Evolutionary conservation across 2,888 invertebrate species (phyloP).

Genomic region (Hydraecia micacea): DNA sequence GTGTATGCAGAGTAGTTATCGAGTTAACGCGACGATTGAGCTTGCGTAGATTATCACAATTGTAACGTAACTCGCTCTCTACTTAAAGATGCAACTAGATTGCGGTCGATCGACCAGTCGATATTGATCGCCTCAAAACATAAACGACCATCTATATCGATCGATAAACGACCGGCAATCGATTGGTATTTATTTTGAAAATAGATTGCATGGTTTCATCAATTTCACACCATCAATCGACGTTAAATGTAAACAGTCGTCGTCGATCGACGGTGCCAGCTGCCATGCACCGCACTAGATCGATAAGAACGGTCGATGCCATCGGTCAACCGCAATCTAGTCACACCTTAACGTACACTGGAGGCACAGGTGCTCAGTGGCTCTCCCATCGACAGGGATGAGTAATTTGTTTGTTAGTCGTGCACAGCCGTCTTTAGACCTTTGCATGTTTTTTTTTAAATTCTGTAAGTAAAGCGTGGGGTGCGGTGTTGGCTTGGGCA

Average conservation of each 20-base stretch:
- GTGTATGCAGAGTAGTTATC: conserved; percentile 36
- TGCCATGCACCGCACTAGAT: neutral
- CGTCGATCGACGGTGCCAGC: neutral
- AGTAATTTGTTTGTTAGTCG: conserved; percentile 69
- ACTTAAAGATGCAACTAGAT: conserved; percentile 26
- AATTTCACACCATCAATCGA: neutral
- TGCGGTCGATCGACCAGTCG: conserved; percentile 4
- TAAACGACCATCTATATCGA: neutral
- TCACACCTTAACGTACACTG: conserved; percentile 37
- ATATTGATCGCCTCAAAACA: neutral
- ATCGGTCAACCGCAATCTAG: conserved; percentile 18
- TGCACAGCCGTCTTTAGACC: conserved; percentile 87
- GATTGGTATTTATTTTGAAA: neutral
- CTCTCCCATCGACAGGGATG: conserved; percentile 65
- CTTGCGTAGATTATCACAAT: conserved; percentile 21
- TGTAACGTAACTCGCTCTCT: conserved; percentile 23
- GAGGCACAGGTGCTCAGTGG: conserved; percentile 58
- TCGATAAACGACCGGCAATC: neutral
- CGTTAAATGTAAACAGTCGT: neutral
- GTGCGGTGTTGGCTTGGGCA: conserved; percentile 70
- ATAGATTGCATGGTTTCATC: neutral
- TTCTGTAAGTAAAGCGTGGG: conserved; percentile 70
- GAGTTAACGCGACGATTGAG: conserved; percentile 27
- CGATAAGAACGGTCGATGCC: neutral
- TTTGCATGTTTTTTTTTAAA: conserved; percentile 73